phyloP scores from a whole-genome alignment of 1,140 invertebrate species.

The Rhagoletis pomonella region DNA sequence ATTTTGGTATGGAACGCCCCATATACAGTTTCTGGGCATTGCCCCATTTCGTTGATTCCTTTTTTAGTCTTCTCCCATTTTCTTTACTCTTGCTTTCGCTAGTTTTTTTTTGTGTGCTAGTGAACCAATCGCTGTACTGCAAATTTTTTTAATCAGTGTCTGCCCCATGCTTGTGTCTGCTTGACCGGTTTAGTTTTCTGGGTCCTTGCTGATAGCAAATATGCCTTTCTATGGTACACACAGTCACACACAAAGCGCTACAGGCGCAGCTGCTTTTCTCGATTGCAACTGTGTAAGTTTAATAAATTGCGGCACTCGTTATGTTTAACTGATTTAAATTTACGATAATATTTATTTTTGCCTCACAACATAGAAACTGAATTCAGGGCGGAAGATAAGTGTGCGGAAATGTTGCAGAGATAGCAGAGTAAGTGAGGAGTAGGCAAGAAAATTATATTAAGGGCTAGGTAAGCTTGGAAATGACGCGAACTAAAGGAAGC shows the following conservation, averaged over 20 bases:
- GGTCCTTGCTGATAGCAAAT: background rate
- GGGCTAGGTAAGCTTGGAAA: background rate
- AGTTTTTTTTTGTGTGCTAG: background rate
- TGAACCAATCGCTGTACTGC: background rate
- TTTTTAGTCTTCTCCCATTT: background rate
- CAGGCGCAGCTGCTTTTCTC: background rate
- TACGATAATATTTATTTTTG: constrained; percentile 52
- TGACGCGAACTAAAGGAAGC: background rate
- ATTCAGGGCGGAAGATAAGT: background rate
- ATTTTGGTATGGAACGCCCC: too few species aligned
- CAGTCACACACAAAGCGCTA: too few species aligned
- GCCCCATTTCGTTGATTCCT: background rate
- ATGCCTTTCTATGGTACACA: background rate
- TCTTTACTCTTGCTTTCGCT: background rate
- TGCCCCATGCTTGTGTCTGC: background rate
- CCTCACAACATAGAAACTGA: background rate
- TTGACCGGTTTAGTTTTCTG: constrained; percentile 31
- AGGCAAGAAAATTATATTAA: background rate
- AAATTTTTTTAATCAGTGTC: constrained; percentile 38
- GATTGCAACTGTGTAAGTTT: constrained; percentile 24
- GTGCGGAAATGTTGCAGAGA: background rate
- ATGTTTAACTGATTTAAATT: constrained; percentile 51
- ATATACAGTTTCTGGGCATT: too few species aligned
- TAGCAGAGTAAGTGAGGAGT: background rate
- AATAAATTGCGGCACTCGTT: constrained; percentile 38